Evolutionary conservation across 2,113 vertebrate species (phyloP).

Genomic region (Hucho hucho): DNA sequence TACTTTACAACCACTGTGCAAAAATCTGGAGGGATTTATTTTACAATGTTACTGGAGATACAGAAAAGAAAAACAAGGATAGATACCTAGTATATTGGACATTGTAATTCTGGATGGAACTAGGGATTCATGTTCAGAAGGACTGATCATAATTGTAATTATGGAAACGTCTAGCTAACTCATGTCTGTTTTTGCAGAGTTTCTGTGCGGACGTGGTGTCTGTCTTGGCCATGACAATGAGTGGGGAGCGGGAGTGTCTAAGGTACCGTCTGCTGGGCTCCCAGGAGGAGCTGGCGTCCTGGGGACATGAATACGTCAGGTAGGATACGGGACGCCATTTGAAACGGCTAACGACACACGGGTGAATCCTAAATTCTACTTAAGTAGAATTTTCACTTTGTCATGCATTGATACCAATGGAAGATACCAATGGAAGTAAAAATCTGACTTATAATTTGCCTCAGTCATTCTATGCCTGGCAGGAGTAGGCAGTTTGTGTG

Average conservation of each 20-base stretch:
- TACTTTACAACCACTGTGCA: background rate
- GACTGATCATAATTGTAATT: background rate
- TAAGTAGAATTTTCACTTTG: too few relatives aligned
- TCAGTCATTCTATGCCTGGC: background rate
- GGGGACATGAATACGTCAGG: slow-evolving; percentile 97
- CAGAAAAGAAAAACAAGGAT: too few relatives aligned
- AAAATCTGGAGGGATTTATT: too few relatives aligned
- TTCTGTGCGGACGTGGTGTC: slow-evolving; percentile 98
- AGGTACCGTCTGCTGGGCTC: slow-evolving; percentile 94
- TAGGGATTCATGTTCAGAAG: too few relatives aligned
- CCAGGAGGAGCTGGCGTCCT: slow-evolving; percentile 94
- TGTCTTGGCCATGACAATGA: slow-evolving; percentile 98
- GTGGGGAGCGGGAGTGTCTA: slow-evolving; percentile 92
- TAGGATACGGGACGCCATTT: slow-evolving; percentile 22
- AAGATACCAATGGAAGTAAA: too few relatives aligned
- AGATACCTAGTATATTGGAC: too few relatives aligned
- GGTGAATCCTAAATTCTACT: too few relatives aligned
- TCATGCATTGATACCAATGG: too few relatives aligned
- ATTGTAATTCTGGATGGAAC: too few relatives aligned
- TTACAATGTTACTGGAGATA: too few relatives aligned
- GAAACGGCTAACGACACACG: background rate
- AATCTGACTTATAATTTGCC: too few relatives aligned
- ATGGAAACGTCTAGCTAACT: background rate
- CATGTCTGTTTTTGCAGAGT: slow-evolving; percentile 67
- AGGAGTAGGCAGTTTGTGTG: too few relatives aligned